Evolutionary conservation across 2,113 vertebrate genomes (phyloP).

Genomic region (Serranochromis macrocephalus): DNA sequence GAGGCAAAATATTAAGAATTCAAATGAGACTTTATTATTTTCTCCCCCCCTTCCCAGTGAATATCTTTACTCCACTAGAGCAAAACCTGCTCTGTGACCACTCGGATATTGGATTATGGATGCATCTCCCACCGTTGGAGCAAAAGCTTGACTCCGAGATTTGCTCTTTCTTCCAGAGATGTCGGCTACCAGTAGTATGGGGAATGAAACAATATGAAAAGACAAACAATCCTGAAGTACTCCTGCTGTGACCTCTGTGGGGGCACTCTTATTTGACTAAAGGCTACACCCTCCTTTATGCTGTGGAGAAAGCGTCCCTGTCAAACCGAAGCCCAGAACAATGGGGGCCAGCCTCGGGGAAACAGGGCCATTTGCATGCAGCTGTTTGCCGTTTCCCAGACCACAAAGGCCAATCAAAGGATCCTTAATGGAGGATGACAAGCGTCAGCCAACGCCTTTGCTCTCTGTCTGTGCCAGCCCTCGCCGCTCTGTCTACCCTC

Average conservation of each 20-base stretch:
- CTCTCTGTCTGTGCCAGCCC: conserved; percentile 50
- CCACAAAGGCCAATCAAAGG: conserved; percentile 86
- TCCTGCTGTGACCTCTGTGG: conserved; percentile 75
- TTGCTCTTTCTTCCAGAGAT: conserved; percentile 72
- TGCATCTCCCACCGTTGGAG: conserved; percentile 61
- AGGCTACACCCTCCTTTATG: conserved; percentile 79
- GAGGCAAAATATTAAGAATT: conserved; percentile 17
- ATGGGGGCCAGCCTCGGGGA: conserved; percentile 78
- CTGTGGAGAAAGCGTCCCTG: conserved; percentile 84
- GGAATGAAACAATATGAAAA: conserved; percentile 67
- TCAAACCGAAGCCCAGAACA: conserved; percentile 81
- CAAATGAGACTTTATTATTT: not conserved
- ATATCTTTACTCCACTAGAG: conserved; percentile 40
- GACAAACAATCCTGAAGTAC: conserved; percentile 75
- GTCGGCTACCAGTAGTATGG: conserved; percentile 69
- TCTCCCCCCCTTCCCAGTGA: not conserved
- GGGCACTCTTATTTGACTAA: conserved; percentile 79
- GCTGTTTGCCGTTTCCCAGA: conserved; percentile 93
- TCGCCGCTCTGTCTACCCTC: conserved; percentile 46
- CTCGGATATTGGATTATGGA: conserved; percentile 66
- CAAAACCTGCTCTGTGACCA: conserved; percentile 38
- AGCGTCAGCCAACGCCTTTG: conserved; percentile 73
- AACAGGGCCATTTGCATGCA: conserved; percentile 87
- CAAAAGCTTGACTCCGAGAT: conserved; percentile 67
- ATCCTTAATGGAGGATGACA: conserved; percentile 83